These are phyloP conservation scores for Nixonia krombeini DNA, from an alignment of 1,140 invertebrate genomes.

Conservation along the genomic window DNA sequence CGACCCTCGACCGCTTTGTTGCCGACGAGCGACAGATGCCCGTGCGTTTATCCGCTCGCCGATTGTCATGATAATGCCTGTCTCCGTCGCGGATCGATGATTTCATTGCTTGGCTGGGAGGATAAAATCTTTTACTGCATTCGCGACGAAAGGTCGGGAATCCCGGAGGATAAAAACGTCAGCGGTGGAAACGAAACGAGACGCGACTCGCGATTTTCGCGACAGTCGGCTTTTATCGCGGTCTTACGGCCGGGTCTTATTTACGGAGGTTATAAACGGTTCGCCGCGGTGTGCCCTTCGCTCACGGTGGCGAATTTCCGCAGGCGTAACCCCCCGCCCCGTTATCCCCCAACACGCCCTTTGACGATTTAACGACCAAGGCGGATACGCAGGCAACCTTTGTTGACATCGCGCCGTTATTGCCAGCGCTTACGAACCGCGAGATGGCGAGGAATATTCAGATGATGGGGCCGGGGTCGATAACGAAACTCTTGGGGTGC, in stretches of 20 bases:
- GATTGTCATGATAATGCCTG: too few species aligned
- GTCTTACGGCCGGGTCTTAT: conserved; percentile 44
- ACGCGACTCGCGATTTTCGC: too few species aligned
- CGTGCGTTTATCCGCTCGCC: neutral
- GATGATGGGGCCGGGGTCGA: conserved; percentile 21
- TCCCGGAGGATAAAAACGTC: too few species aligned
- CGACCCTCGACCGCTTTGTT: neutral
- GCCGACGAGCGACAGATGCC: conserved; percentile 1
- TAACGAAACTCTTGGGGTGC: conserved; percentile 26
- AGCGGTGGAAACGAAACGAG: too few species aligned
- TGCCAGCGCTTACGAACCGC: conserved; percentile 45
- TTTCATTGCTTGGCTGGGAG: too few species aligned
- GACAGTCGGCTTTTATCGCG: conserved; percentile 1
- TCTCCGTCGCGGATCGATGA: too few species aligned
- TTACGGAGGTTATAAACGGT: conserved; percentile 59
- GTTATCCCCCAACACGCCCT: conserved; percentile 21
- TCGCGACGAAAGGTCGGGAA: too few species aligned
- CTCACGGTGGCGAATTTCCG: conserved; percentile 28
- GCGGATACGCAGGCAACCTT: conserved; percentile 51
- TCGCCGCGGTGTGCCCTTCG: conserved; percentile 16
- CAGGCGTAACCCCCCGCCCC: conserved; percentile 10
- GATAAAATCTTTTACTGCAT: too few species aligned
- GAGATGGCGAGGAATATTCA: conserved; percentile 38
- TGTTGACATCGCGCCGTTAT: conserved; percentile 60
- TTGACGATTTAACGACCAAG: conserved; percentile 61